A percentile compares a stretch with the other conserved stretches of the same genome.
Evolutionary conservation across 2,113 vertebrate species (phyloP).

Genomic region (Crotalus viridis): DNA sequence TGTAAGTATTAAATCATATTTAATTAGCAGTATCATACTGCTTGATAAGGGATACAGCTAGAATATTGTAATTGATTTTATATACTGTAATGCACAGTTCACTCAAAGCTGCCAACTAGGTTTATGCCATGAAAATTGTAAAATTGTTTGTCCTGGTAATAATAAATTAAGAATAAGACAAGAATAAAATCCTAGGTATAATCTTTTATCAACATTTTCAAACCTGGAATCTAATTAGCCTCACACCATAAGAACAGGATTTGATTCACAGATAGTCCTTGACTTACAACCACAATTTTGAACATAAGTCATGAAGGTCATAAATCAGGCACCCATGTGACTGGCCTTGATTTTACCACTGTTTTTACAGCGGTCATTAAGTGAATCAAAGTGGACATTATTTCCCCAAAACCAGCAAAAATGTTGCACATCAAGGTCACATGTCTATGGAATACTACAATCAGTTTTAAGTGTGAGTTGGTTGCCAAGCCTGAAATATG

Average conservation of each 20-base stretch:
- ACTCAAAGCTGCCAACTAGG: neutral
- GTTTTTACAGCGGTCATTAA: neutral
- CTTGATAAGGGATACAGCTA: neutral
- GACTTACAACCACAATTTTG: neutral
- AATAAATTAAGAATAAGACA: neutral
- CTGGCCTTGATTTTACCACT: neutral
- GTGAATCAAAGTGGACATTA: neutral
- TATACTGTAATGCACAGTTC: neutral
- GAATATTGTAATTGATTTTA: neutral
- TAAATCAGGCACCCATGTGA: neutral
- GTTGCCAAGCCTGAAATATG: neutral
- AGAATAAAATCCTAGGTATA: neutral
- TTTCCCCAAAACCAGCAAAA: neutral
- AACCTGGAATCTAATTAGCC: neutral
- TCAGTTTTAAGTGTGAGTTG: neutral
- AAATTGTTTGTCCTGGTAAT: neutral
- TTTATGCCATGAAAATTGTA: neutral
- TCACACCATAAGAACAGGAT: neutral
- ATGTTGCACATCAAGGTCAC: neutral
- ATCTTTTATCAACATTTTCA: neutral
- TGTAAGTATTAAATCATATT: constrained; percentile 65
- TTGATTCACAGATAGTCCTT: neutral
- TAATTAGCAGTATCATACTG: neutral
- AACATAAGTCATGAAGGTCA: neutral
- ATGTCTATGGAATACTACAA: neutral